Percentiles rank a stretch among this genome's conserved stretches.
phyloP scores from a whole-genome alignment of 30 jellyfish, hydroid and myxozoan genomes.

The Catostylus mosaicus region DNA sequence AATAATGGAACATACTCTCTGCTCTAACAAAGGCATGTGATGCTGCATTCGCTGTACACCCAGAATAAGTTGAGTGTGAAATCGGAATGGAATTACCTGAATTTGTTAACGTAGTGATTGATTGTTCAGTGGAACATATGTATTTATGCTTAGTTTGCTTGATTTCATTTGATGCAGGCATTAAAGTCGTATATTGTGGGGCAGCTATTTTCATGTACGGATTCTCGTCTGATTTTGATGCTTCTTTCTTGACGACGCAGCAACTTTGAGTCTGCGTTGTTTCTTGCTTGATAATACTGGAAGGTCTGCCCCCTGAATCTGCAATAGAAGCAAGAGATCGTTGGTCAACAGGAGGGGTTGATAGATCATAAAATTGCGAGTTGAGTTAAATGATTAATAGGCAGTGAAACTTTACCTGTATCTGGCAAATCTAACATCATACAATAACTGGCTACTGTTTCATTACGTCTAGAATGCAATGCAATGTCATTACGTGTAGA shows the following conservation, averaged over 20 bases:
- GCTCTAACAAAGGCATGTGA: slow-evolving; percentile 27
- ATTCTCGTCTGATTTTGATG: slow-evolving; percentile 47
- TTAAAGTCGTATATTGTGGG: slow-evolving; percentile 33
- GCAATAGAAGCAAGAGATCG: too few species aligned
- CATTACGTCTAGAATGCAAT: too few species aligned
- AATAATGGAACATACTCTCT: slow-evolving; percentile 33
- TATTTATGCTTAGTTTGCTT: slow-evolving; percentile 24
- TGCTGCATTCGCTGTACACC: slow-evolving; percentile 11
- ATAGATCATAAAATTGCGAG: too few species aligned
- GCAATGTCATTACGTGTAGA: too few species aligned
- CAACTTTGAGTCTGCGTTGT: slow-evolving; percentile 25
- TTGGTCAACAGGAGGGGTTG: too few species aligned
- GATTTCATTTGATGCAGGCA: slow-evolving; percentile 20
- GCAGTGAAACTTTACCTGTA: too few species aligned
- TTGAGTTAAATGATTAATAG: too few species aligned
- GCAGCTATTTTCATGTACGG: slow-evolving; percentile 69
- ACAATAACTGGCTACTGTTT: too few species aligned
- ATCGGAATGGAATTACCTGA: slow-evolving; percentile 15
- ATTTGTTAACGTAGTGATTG: background rate
- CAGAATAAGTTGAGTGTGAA: slow-evolving; percentile 17
- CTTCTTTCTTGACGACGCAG: slow-evolving; percentile 78
- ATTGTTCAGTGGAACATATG: slow-evolving; percentile 9
- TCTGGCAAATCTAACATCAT: too few species aligned
- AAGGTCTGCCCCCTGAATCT: too few species aligned
- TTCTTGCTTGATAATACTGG: slow-evolving; percentile 58